Evolutionary conservation across 2,113 vertebrate species (phyloP).

Genomic region (Erythrolamprus reginae): DNA sequence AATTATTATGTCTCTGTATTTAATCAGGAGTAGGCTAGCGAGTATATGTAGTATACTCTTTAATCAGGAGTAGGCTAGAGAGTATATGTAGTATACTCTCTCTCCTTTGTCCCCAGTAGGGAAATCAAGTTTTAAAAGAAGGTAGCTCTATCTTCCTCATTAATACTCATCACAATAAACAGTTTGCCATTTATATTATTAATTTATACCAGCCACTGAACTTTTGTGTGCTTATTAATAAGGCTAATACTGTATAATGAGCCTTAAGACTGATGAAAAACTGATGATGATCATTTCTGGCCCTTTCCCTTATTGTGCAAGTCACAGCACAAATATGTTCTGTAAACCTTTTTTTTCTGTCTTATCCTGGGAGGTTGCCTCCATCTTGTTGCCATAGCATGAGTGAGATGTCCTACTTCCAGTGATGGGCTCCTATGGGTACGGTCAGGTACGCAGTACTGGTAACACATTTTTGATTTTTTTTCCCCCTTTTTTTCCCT

Average conservation of each 20-base stretch:
- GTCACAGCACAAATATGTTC: neutral
- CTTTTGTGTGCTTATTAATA: neutral
- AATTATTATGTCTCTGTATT: neutral
- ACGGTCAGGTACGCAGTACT: no score
- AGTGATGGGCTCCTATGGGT: no score
- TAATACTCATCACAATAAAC: neutral
- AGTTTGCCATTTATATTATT: neutral
- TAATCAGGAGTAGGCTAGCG: neutral
- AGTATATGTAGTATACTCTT: no score
- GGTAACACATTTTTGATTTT: no score
- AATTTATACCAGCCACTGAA: neutral
- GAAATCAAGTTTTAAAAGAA: neutral
- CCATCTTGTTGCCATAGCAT: neutral
- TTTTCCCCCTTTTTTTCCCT: no score
- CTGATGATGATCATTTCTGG: neutral
- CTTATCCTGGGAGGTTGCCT: neutral
- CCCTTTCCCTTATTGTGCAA: neutral
- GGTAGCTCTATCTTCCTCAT: neutral
- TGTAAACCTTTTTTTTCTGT: neutral
- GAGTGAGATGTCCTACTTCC: neutral
- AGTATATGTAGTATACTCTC: no score
- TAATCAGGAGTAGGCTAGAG: neutral
- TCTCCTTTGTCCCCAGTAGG: neutral
- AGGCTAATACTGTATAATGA: neutral
- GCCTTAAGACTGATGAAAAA: no score